Base-by-base conservation (phyloP, 2,797 vertebrate species). In the Anabas testudineus region DNA sequence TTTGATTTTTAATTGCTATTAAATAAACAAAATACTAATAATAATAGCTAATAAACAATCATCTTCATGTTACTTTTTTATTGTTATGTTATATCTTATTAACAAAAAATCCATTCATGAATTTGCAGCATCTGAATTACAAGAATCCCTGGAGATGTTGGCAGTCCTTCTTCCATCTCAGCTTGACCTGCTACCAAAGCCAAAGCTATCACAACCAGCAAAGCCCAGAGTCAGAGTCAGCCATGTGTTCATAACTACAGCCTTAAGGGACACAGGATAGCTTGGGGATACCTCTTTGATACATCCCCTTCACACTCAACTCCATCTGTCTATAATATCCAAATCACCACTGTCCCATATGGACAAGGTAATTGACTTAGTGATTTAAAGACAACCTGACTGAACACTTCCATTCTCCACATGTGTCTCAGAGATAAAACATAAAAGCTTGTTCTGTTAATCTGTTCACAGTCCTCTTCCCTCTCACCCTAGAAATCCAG, bases 341-440 rank as follows among this genome's bases (percentile, higher is more conserved):
- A 90, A 91, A 93, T 93, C 90, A 83, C 82, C 37, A 69, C 80
- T 76, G 84, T 87, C 91, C 91, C 91, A 93, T 93, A 93, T 93
- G 93, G 91, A 88, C 54, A 45, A 84, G 77, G 90, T 93, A 94
- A 95, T 93, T 93, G 90, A 91, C 89, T 93, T 87, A 13, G 76
- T 93, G 90, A 92, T 92, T 92, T 91, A 90, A 92, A 92, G 65
- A 71, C 79, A 90, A 90, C 82, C 86, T 66, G 74, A 71, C 74
- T 30, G 28, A 30, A 30, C 85, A 79, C 78, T 76, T 82, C 80
- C 67, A 62, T 86, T 90, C 79, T 82, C 85, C 81, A 90, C 74
- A 61, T 94, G 94, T 51, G 80, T 90, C 88, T 76, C 65, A 22
- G 84, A 93, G 94, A 95, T 95, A 95, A 95, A 95, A 92, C 90